These are phyloP conservation scores for Venturia canescens DNA, from an alignment of 1,140 invertebrate species.

Conservation along the genomic window DNA sequence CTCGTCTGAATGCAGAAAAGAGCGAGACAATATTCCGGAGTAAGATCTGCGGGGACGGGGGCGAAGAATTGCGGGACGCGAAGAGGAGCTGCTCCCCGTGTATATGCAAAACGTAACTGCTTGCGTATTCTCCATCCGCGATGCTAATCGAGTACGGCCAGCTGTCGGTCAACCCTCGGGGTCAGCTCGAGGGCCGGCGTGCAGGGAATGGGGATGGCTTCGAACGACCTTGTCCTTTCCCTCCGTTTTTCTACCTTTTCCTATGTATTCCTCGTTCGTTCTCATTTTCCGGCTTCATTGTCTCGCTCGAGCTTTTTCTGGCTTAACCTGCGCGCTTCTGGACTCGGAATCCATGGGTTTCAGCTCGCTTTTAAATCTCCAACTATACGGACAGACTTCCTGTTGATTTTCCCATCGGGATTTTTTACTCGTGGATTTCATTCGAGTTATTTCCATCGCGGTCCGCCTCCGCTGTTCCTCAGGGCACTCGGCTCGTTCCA, in stretches of 20 bases:
- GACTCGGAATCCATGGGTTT: neutral
- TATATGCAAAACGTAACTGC: constrained; percentile 43
- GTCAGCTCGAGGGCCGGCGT: neutral
- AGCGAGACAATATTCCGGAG: neutral
- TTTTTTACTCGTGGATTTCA: neutral
- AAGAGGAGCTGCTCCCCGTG: constrained; percentile 13
- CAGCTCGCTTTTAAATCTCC: neutral
- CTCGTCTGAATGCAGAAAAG: neutral
- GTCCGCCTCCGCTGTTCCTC: too few relatives aligned
- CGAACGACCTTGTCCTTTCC: constrained; percentile 27
- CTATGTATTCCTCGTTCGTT: neutral
- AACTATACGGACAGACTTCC: neutral
- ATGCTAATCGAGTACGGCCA: constrained; percentile 56
- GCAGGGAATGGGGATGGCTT: neutral
- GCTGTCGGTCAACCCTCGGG: constrained; percentile 51
- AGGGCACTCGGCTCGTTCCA: too few relatives aligned
- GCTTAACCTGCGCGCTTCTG: constrained; percentile 11
- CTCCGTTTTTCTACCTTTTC: neutral
- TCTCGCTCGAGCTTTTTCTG: constrained; percentile 8
- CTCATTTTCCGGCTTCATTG: constrained; percentile 20
- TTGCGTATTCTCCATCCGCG: constrained; percentile 51
- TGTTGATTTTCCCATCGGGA: neutral
- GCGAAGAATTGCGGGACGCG: neutral
- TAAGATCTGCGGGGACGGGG: neutral
- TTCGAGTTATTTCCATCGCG: too few relatives aligned